Evolutionary conservation across 2,888 invertebrate species (phyloP).

Genomic region (Ichneumoninae sp.): DNA sequence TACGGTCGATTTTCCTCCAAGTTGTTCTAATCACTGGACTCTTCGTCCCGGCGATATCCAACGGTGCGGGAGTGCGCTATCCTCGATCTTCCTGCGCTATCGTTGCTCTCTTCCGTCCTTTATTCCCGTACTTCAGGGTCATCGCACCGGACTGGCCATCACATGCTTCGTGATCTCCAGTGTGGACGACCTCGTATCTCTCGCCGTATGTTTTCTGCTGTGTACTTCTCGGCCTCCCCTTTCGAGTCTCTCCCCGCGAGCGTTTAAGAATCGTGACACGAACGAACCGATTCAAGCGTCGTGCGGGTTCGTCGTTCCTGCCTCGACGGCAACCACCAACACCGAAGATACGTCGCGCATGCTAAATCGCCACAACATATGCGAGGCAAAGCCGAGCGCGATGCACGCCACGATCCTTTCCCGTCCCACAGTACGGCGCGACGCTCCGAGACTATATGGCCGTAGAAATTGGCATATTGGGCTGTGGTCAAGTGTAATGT

Average conservation of each 20-base stretch:
- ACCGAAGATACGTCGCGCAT: constrained; percentile 42
- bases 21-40: background rate
- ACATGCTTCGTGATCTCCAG: constrained; percentile 26
- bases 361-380: constrained; percentile 66
- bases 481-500: constrained; percentile 49
- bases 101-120: background rate
- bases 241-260: constrained; percentile 26
- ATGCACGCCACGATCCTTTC: constrained; percentile 42
- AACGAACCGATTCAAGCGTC: constrained; percentile 60
- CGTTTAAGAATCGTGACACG: constrained; percentile 66
- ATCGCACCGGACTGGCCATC: constrained; percentile 54
- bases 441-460: constrained; percentile 22
- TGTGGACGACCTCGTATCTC: constrained; percentile 54
- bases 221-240: constrained; percentile 16
- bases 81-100: constrained; percentile 13
- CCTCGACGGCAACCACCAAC: constrained; percentile 21
- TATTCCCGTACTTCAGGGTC: constrained; percentile 55
- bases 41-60: background rate
- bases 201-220: constrained; percentile 27
- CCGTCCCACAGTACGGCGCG: constrained; percentile 10
- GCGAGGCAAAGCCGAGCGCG: background rate
- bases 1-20: background rate
- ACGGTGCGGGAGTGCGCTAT: background rate
- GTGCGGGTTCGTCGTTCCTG: constrained; percentile 45
- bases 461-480: constrained; percentile 54